Conservation (phyloP, 2,888 invertebrate genomes). For the Caenorhabditis sp. region DNA sequence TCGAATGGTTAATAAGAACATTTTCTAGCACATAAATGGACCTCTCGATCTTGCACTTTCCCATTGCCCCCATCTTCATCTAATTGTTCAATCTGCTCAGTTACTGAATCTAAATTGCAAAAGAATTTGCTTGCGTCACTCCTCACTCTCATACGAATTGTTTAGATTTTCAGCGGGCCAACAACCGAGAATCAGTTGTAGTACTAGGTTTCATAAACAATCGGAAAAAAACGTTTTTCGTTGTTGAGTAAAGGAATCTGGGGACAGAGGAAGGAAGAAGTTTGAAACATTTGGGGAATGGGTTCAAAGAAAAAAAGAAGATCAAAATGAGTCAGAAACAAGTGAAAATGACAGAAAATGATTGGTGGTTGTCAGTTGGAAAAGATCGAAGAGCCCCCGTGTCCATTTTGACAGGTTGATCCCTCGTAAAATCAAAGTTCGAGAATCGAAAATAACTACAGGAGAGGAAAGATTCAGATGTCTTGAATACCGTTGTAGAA, state of each 20-base stretch:
- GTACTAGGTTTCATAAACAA: slow-evolving; percentile 57
- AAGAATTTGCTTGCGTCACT: slow-evolving; percentile 29
- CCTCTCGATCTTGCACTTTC: neutral
- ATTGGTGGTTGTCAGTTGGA: slow-evolving; percentile 20
- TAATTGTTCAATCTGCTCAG: neutral
- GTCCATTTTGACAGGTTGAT: slow-evolving; percentile 28
- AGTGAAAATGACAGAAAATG: slow-evolving; percentile 26
- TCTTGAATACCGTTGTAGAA: no score
- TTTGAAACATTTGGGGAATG: slow-evolving; percentile 6
- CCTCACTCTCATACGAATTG: slow-evolving; percentile 15
- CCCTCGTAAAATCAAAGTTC: slow-evolving; percentile 21
- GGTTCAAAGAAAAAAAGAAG: slow-evolving; percentile 8
- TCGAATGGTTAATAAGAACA: no score
- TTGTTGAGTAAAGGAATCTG: neutral
- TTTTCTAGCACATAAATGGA: no score
- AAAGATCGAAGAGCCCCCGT: slow-evolving; percentile 24
- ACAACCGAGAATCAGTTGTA: slow-evolving; percentile 59
- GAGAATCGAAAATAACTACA: neutral
- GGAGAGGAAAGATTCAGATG: no score
- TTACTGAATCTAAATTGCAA: slow-evolving; percentile 27
- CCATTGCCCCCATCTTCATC: neutral
- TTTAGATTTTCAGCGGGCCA: slow-evolving; percentile 56
- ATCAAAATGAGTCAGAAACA: slow-evolving; percentile 33
- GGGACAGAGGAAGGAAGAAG: neutral
- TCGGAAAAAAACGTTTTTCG: neutral